A percentile compares a stretch with the other conserved stretches of the same genome.
Evolutionary conservation across 2,113 vertebrate genomes (phyloP).

Genomic region (Cyanoramphus novaezelandiae): DNA sequence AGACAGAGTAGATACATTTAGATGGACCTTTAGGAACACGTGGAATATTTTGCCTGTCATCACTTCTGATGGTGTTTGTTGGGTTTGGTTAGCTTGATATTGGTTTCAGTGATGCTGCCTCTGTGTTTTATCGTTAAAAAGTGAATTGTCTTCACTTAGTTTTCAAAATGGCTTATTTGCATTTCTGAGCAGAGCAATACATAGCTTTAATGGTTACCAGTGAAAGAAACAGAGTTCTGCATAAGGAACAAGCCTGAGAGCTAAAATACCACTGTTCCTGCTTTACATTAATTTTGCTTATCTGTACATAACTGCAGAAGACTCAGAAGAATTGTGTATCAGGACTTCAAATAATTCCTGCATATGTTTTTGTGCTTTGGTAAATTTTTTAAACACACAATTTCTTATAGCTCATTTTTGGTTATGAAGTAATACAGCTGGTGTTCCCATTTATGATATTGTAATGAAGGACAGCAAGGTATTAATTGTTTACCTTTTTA

Average conservation of each 20-base stretch:
- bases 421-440: not conserved
- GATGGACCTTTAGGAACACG: not conserved
- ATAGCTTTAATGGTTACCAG: not conserved
- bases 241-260: not conserved
- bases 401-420: not conserved
- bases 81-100: not conserved
- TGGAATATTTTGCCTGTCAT: not conserved
- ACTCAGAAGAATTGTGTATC: not conserved
- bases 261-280: not conserved
- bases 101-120: not conserved
- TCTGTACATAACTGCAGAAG: not conserved
- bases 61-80: not conserved
- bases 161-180: not conserved
- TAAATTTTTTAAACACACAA: not conserved
- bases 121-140: not conserved
- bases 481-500: not conserved
- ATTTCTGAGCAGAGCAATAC: not conserved
- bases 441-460: not conserved
- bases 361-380: not conserved
- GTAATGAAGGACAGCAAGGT: not conserved
- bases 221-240: not conserved
- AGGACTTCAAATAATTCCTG: not conserved
- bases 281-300: not conserved
- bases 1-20: not conserved
- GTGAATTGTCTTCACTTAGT: not conserved